phyloP scores from a whole-genome alignment of 2,888 invertebrate species.

The Koerneria pararmatus region DNA sequence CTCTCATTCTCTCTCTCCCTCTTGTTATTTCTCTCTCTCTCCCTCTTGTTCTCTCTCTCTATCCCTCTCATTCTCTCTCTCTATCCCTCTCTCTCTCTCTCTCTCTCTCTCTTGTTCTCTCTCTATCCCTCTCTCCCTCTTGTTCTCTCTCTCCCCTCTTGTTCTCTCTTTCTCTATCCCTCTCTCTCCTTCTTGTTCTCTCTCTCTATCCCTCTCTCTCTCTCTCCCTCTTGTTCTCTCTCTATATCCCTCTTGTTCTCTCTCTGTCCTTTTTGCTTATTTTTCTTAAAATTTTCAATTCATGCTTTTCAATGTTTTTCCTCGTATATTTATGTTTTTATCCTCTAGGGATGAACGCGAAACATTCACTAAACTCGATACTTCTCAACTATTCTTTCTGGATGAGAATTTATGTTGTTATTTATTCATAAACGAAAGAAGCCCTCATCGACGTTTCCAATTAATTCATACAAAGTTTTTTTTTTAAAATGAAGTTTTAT shows the following conservation, averaged over 20 bases:
- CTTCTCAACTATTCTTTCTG: no score
- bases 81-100: background rate
- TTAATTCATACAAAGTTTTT: no score
- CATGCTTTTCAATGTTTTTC: slow-evolving; percentile 2
- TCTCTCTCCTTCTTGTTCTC: background rate
- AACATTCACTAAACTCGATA: no score
- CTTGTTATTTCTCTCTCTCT: background rate
- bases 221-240: background rate
- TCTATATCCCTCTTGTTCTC: background rate
- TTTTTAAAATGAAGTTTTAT: no score
- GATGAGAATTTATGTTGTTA: no score
- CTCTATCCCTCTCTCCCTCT: background rate
- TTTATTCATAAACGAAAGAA: no score
- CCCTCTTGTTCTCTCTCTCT: background rate
- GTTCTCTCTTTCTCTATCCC: background rate
- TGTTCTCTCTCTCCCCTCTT: background rate
- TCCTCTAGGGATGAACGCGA: no score
- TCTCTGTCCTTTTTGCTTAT: background rate
- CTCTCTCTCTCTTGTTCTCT: background rate
- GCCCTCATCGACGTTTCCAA: no score
- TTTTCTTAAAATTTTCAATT: background rate
- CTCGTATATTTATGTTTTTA: slow-evolving; percentile 9
- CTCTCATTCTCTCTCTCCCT: slow-evolving; percentile 1
- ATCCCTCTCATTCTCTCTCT: no score
- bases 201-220: background rate